phyloP scores from a whole-genome alignment of 2,113 vertebrate species.

The Aleadryas rufinucha region DNA sequence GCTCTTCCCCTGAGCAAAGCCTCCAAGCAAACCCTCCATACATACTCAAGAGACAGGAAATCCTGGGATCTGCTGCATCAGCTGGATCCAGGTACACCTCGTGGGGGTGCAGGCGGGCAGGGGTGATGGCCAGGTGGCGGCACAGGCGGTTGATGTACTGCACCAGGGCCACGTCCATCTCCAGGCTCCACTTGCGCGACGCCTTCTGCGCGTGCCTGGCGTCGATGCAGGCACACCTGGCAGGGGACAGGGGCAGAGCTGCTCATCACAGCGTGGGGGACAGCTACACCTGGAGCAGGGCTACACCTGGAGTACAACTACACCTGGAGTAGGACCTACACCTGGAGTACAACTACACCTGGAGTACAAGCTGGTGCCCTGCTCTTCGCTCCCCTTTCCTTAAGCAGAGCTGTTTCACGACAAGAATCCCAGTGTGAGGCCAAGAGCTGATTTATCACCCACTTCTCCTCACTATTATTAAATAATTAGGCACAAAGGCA shows the following conservation, averaged over 20 bases:
- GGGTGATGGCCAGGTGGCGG: slow-evolving; percentile 94
- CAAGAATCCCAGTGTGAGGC: not conserved
- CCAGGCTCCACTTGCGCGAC: slow-evolving; percentile 90
- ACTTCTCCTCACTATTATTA: not conserved
- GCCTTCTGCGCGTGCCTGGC: slow-evolving; percentile 91
- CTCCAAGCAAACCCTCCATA: fast-evolving
- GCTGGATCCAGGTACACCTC: slow-evolving; percentile 92
- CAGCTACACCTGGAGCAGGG: not conserved
- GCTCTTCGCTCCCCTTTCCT: not conserved
- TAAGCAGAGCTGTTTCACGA: not conserved
- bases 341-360: not conserved
- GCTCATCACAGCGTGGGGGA: fast-evolving
- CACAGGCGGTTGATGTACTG: slow-evolving; percentile 93
- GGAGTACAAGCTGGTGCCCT: not conserved
- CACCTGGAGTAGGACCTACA: not conserved
- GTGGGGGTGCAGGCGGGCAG: slow-evolving; percentile 90
- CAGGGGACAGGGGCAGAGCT: not conserved
- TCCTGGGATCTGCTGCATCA: slow-evolving; percentile 85
- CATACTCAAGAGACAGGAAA: slow-evolving; percentile 87
- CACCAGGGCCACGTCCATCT: slow-evolving; percentile 93
- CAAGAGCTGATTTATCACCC: not conserved
- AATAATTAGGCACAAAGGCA: not conserved
- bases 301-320: too few relatives aligned
- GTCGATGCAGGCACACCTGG: slow-evolving; percentile 92
- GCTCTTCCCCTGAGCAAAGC: fast-evolving